Evolutionary conservation across 2,888 invertebrate genomes (phyloP).

Genomic region (Yponomeuta malinellus): DNA sequence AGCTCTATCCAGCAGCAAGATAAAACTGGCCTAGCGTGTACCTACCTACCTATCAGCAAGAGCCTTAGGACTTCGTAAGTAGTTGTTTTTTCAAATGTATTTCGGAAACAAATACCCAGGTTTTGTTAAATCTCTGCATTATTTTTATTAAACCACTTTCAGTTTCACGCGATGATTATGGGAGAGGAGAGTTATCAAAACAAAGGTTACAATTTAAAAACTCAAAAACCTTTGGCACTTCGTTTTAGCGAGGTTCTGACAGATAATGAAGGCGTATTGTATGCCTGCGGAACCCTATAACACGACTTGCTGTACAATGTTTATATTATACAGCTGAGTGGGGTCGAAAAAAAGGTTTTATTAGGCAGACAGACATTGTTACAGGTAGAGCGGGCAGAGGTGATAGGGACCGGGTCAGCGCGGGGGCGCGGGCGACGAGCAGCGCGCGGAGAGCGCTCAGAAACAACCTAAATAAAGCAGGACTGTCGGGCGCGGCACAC

Average conservation of each 20-base stretch:
- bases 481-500: slow-evolving; percentile 57
- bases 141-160: too few relatives aligned
- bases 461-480: slow-evolving; percentile 46
- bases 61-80: too few relatives aligned
- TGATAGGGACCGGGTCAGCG: slow-evolving; percentile 11
- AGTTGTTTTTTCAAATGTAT: too few relatives aligned
- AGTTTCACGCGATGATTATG: too few relatives aligned
- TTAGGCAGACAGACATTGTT: slow-evolving; percentile 8
- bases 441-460: slow-evolving; percentile 23
- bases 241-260: too few relatives aligned
- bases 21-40: background rate
- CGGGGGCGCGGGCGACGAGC: slow-evolving; percentile 13
- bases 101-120: too few relatives aligned
- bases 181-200: too few relatives aligned
- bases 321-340: slow-evolving; percentile 11
- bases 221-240: too few relatives aligned
- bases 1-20: background rate
- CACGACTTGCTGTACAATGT: background rate
- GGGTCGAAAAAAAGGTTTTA: slow-evolving; percentile 9
- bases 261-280: too few relatives aligned
- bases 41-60: too few relatives aligned
- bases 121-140: too few relatives aligned
- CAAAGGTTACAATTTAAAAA: too few relatives aligned
- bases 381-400: slow-evolving; percentile 18
- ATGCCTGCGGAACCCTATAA: background rate